phyloP scores from a whole-genome alignment of 2,888 invertebrate genomes.

The Proisotoma minuta region DNA sequence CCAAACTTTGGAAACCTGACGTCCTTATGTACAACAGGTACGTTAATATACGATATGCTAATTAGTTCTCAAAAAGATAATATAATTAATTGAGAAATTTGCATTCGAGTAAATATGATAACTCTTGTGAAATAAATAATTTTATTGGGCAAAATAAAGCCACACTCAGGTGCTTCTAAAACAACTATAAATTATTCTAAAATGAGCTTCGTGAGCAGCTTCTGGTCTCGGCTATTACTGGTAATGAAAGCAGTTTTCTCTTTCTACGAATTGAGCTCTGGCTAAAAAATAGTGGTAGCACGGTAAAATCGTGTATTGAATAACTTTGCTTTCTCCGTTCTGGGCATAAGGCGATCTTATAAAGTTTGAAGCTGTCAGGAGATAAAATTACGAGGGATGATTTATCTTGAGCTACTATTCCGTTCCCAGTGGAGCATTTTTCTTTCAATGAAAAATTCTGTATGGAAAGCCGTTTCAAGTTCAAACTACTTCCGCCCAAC shows the following conservation, averaged over 20 bases:
- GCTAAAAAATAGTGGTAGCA: not conserved
- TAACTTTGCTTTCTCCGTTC: not conserved
- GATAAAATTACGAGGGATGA: slow-evolving; percentile 21
- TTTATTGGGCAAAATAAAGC: too few relatives aligned
- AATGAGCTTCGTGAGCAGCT: slow-evolving; percentile 4
- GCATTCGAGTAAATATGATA: too few relatives aligned
- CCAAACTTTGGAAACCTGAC: slow-evolving; percentile 96
- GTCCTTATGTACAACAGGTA: slow-evolving; percentile 99
- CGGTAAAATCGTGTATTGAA: slow-evolving; percentile 1
- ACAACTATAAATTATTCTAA: not conserved
- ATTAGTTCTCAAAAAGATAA: too few relatives aligned
- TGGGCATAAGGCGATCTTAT: slow-evolving; percentile 4
- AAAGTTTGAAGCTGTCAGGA: slow-evolving; percentile 10
- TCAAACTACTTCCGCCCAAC: not conserved
- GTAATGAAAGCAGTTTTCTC: not conserved
- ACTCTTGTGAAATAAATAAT: too few relatives aligned
- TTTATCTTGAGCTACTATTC: slow-evolving; percentile 18
- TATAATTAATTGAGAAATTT: too few relatives aligned
- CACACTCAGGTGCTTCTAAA: too few relatives aligned
- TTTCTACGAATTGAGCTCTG: not conserved
- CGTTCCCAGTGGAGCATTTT: slow-evolving; percentile 21
- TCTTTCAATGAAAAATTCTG: slow-evolving; percentile 22
- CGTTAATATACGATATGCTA: slow-evolving; percentile 48
- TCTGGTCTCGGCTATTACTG: not conserved
- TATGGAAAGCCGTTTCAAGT: slow-evolving; percentile 6